Base-by-base conservation (phyloP, 2,113 vertebrate species). In the Aix galericulata region DNA sequence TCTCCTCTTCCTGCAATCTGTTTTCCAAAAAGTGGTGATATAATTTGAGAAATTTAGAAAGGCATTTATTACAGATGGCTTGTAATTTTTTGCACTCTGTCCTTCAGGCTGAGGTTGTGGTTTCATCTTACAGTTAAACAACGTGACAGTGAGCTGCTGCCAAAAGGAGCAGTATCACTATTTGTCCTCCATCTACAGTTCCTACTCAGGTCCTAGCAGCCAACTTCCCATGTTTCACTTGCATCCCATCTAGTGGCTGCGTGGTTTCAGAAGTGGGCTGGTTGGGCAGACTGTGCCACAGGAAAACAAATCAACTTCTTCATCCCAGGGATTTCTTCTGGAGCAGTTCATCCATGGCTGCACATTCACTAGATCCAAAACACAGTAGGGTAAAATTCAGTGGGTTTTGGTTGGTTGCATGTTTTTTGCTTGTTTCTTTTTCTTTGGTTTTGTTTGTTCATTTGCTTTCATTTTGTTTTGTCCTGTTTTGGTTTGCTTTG, bases 361-460 rank as follows among this genome's bases (percentile, higher is more conserved):
- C 17, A 16, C 8, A 9, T 78, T 50, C 62, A 31, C 74, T 62
- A 71, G 31, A 64, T 82, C 34, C 58, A 55, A 93, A 85, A 55
- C 17, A n/a, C 2, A 20, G 16, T 23, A 55, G 16, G 29, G 31
- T 73, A 29, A 48, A 26, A 3, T 12, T 69, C 22, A 66, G 7
- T 18, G 16, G 11, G 11, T 64, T 64, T 64, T 8, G 17, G 38
- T 25, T 29, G 38, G 27, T 63, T 64, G 36, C 25, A 29, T 29
- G 38, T 8, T 31, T 56, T 1, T 2, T 4, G 16, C 16, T 20
- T 32, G 4, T 17, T 9, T 1, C 9, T 58, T 2, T 32, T 46
- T 31, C 15, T 50, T 50, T 50, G 40, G 10, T 9, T 29, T 34
- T 14, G 7, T 32, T 36, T 52, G 25, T 27, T 71, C 21, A 22